A percentile compares a stretch with the other conserved stretches of the same genome.
Evolutionary conservation across 2,888 invertebrate genomes (phyloP).

Genomic region (Erannis defoliaria): DNA sequence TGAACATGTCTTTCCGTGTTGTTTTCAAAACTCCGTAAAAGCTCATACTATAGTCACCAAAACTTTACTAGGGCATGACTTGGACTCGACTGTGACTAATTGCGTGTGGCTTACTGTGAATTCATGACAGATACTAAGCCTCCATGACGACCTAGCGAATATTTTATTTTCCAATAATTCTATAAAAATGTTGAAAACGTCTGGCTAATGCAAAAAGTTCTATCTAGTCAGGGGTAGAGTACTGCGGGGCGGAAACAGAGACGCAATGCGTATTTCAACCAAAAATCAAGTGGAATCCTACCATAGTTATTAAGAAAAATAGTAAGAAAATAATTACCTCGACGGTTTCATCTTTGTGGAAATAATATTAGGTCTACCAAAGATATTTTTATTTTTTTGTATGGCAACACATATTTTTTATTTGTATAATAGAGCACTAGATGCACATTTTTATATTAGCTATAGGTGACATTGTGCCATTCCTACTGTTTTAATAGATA

Average conservation of each 20-base stretch:
- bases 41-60: too few relatives aligned
- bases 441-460: conserved; percentile 22
- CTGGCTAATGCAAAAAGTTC: conserved; percentile 78
- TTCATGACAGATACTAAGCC: too few relatives aligned
- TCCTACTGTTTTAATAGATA: conserved; percentile 18
- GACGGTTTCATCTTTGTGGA: too few relatives aligned
- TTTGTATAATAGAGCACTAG: conserved; percentile 14
- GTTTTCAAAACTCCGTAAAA: too few relatives aligned
- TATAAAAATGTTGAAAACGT: conserved; percentile 59
- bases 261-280: conserved; percentile 45
- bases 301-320: too few relatives aligned
- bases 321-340: too few relatives aligned
- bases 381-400: background rate
- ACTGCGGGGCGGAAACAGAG: conserved; percentile 69
- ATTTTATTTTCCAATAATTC: conserved; percentile 9
- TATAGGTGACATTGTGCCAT: conserved; percentile 28
- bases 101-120: too few relatives aligned
- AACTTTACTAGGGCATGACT: too few relatives aligned
- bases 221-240: conserved; percentile 70
- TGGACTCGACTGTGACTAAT: too few relatives aligned
- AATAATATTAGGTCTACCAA: too few relatives aligned
- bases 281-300: background rate
- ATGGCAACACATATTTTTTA: conserved; percentile 5
- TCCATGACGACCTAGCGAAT: background rate
- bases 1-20: too few relatives aligned